phyloP scores from a whole-genome alignment of 2,113 vertebrate species.

The Lepisosteus osseus region DNA sequence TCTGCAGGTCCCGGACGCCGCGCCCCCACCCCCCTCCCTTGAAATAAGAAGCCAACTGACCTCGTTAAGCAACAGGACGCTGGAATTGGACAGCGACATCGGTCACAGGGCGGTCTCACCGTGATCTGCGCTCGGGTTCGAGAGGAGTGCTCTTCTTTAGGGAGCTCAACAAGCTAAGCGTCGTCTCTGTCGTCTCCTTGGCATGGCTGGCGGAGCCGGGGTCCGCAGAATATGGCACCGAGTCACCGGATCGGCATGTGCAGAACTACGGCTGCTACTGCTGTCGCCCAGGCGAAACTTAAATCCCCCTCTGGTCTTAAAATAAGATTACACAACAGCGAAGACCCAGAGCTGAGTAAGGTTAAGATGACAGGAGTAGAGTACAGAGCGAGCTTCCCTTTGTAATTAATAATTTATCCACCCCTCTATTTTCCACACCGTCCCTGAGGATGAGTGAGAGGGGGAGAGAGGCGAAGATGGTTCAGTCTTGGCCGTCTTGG shows the following conservation, averaged over 20 bases:
- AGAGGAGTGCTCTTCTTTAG: slow-evolving; percentile 8
- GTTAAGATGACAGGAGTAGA: slow-evolving; percentile 31
- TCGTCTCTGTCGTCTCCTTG: slow-evolving; percentile 26
- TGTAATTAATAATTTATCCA: slow-evolving; percentile 54
- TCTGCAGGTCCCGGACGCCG: too few relatives aligned
- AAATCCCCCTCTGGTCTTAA: too few relatives aligned
- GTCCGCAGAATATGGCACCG: background rate
- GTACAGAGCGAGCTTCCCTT: slow-evolving; percentile 47
- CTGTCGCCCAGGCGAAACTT: background rate
- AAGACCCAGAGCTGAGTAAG: slow-evolving; percentile 6
- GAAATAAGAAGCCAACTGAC: slow-evolving; percentile 41
- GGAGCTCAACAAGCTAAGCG: background rate
- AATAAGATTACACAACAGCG: slow-evolving; percentile 33
- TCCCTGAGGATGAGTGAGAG: slow-evolving; percentile 20
- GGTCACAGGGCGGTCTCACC: slow-evolving; percentile 32
- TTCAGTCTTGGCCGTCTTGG: slow-evolving; percentile 10
- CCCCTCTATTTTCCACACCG: slow-evolving; percentile 45
- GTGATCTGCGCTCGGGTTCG: slow-evolving; percentile 35
- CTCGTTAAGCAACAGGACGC: slow-evolving; percentile 70
- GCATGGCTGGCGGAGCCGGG: too few relatives aligned
- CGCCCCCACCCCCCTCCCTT: background rate
- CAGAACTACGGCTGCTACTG: slow-evolving; percentile 17
- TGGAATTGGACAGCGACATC: slow-evolving; percentile 70
- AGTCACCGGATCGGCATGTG: slow-evolving; percentile 3
- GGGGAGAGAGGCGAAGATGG: slow-evolving; percentile 17